phyloP scores from a whole-genome alignment of 2,888 invertebrate genomes.

The Aspidiotus destructor region DNA sequence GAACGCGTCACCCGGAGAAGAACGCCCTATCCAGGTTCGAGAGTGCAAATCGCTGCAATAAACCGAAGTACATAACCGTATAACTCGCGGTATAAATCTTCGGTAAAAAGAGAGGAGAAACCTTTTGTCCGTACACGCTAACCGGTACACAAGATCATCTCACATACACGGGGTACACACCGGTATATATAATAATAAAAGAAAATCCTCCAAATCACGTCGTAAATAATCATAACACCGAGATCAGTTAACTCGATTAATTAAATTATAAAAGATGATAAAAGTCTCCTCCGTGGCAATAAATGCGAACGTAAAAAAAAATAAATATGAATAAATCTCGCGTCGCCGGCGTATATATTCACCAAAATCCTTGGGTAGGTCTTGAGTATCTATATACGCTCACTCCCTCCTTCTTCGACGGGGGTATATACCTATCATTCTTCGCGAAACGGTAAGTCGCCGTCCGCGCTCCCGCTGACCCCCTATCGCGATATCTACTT shows the following conservation, averaged over 20 bases:
- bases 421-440: not conserved
- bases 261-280: conserved; percentile 4
- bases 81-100: too few species aligned
- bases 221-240: conserved; percentile 1
- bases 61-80: too few species aligned
- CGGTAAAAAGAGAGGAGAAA: too few species aligned
- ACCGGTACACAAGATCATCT: too few species aligned
- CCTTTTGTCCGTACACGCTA: too few species aligned
- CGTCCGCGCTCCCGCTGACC: not conserved
- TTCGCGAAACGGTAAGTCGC: not conserved
- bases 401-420: too few species aligned
- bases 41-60: too few species aligned
- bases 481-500: conserved; percentile 4
- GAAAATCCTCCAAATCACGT: conserved; percentile 4
- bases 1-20: too few species aligned
- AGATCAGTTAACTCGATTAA: conserved; percentile 4
- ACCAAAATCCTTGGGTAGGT: not conserved
- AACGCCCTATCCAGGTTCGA: too few species aligned
- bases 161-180: not conserved
- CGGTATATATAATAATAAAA: not conserved
- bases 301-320: conserved; percentile 2
- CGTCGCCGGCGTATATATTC: not conserved
- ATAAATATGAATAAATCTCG: conserved; percentile 4
- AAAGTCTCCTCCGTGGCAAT: not conserved
- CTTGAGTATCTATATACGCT: not conserved